phyloP scores from a whole-genome alignment of 2,888 invertebrate genomes.

The Endomychus coccineus region DNA sequence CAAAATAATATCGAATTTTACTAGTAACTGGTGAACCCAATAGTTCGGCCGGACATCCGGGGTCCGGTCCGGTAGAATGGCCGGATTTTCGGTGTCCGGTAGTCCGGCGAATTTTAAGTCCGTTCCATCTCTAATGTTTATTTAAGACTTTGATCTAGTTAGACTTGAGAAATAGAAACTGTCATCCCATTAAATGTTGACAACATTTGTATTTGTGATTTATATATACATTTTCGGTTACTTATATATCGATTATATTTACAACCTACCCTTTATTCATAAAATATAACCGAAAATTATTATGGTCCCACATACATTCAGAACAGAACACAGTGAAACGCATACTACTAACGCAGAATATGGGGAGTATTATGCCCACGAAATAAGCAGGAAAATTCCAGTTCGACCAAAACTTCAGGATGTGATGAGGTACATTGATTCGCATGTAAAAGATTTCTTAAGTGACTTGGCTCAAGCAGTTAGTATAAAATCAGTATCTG shows the following conservation, averaged over 20 bases:
- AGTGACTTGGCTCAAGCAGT: conserved; percentile 37
- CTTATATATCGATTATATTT: conserved; percentile 39
- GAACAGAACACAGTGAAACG: conserved; percentile 42
- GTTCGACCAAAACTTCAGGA: conserved; percentile 38
- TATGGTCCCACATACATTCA: conserved; percentile 35
- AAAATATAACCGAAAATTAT: conserved; percentile 22
- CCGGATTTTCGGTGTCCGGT: too few relatives aligned
- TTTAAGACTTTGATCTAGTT: too few relatives aligned
- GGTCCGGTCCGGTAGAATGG: too few relatives aligned
- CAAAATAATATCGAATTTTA: too few relatives aligned
- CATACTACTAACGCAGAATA: conserved; percentile 38
- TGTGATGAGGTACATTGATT: conserved; percentile 41
- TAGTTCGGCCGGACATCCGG: too few relatives aligned
- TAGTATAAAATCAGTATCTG: conserved; percentile 39
- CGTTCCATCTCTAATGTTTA: too few relatives aligned
- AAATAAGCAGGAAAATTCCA: conserved; percentile 33
- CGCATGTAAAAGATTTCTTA: conserved; percentile 32
- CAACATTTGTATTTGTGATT: conserved; percentile 34
- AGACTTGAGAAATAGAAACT: too few relatives aligned
- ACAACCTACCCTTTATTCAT: conserved; percentile 36
- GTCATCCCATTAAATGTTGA: too few relatives aligned
- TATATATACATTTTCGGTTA: conserved; percentile 38
- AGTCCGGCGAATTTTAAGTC: too few relatives aligned
- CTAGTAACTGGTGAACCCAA: too few relatives aligned
- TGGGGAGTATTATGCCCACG: conserved; percentile 36